These are phyloP conservation scores for Anas platyrhynchos DNA, from an alignment of 2,113 vertebrate genomes.

Conservation along the genomic window DNA sequence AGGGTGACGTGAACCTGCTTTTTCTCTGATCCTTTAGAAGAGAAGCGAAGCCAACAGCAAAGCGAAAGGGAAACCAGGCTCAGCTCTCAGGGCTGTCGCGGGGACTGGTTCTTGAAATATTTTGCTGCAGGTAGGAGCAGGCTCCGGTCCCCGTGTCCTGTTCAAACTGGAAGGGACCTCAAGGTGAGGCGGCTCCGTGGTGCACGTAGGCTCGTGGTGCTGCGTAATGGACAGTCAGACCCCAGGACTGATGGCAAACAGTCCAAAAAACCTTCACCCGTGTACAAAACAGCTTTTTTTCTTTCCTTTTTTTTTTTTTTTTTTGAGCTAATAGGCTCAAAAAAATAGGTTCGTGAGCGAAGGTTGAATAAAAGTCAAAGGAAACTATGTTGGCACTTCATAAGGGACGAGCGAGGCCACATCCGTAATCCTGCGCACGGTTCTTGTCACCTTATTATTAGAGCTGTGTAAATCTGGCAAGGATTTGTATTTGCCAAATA, in stretches of 20 bases:
- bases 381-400: neutral
- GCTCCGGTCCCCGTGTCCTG: neutral
- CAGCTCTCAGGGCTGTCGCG: rapidly evolving
- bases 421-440: neutral
- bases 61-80: rapidly evolving
- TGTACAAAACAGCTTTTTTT: neutral
- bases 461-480: conserved; percentile 2
- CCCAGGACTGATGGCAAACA: neutral
- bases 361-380: conserved; percentile 5
- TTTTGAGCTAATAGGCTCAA: neutral
- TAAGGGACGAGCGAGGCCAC: neutral
- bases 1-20: rapidly evolving
- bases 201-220: rapidly evolving
- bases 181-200: rapidly evolving
- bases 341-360: neutral
- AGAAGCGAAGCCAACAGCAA: rapidly evolving
- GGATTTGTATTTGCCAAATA: conserved; percentile 51
- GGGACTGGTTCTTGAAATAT: rapidly evolving
- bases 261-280: rapidly evolving
- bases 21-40: neutral
- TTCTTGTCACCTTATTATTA: conserved; percentile 39
- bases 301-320: rapidly evolving
- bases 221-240: neutral
- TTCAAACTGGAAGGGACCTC: neutral
- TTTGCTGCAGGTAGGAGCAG: rapidly evolving